phyloP scores from a whole-genome alignment of 2,797 vertebrate genomes.

The Nothura maculosa region DNA sequence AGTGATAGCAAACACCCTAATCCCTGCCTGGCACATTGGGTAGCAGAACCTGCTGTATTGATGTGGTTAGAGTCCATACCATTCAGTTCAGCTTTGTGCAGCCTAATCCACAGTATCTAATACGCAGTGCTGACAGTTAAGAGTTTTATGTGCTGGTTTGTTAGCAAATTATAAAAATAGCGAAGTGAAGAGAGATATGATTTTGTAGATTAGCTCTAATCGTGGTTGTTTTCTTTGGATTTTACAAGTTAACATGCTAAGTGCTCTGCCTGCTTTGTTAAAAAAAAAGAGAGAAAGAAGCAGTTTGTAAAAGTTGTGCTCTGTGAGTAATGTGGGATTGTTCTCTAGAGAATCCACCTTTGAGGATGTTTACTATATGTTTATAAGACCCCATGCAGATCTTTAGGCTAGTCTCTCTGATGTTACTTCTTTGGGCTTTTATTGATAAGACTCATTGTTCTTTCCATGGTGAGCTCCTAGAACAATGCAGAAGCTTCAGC shows the following conservation, averaged over 20 bases:
- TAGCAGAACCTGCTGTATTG: background rate
- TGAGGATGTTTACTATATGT: background rate
- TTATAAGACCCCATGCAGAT: conserved; percentile 10
- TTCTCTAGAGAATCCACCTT: background rate
- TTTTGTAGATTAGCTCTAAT: background rate
- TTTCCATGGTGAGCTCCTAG: background rate
- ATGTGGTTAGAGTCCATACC: background rate
- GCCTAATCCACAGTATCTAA: background rate
- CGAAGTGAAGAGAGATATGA: background rate
- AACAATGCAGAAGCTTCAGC: background rate
- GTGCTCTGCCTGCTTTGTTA: background rate
- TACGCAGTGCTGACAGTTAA: background rate
- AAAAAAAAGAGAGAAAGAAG: background rate
- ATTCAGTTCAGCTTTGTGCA: background rate
- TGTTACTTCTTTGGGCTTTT: conserved; percentile 8
- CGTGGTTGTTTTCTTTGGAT: background rate
- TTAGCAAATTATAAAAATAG: background rate
- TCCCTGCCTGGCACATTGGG: accelerated
- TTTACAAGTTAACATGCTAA: background rate
- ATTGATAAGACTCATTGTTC: conserved; percentile 15
- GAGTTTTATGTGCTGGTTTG: background rate
- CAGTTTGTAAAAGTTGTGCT: background rate
- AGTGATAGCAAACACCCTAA: background rate
- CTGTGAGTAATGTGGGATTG: background rate
- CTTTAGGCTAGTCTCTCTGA: background rate